These are phyloP conservation scores for Cheilosia pagana DNA, from an alignment of 2,888 invertebrate genomes.

Conservation along the genomic window DNA sequence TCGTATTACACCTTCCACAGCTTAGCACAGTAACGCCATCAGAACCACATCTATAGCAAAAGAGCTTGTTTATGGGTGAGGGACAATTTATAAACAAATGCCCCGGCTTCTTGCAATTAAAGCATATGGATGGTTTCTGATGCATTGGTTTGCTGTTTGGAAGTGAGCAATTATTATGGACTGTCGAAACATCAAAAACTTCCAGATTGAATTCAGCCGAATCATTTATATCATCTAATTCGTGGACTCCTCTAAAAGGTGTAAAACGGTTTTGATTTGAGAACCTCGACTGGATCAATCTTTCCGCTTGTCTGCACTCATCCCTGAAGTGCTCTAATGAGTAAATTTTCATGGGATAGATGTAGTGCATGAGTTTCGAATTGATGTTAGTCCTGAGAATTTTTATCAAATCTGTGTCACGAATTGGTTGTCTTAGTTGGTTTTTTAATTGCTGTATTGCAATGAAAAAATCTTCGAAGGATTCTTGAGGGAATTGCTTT, in stretches of 20 bases:
- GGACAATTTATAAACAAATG: slow-evolving; percentile 5
- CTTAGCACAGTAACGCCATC: neutral
- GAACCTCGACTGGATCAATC: neutral
- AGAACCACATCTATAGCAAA: slow-evolving; percentile 4
- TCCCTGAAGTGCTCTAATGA: neutral
- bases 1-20: neutral
- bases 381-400: neutral
- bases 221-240: neutral
- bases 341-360: slow-evolving; percentile 18
- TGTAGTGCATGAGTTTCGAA: neutral
- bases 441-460: slow-evolving; percentile 3
- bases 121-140: neutral
- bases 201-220: neutral
- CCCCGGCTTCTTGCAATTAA: neutral
- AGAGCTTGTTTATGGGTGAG: slow-evolving; percentile 6
- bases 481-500: slow-evolving; percentile 20
- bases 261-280: neutral
- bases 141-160: neutral
- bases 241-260: neutral
- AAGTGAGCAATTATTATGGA: neutral
- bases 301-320: neutral
- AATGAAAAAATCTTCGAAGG: slow-evolving; percentile 27
- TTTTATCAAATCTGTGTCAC: slow-evolving; percentile 16
- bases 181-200: neutral
- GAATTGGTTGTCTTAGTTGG: slow-evolving; percentile 5